A percentile compares a stretch with the other conserved stretches of the same genome.
phyloP scores from a whole-genome alignment of 2,113 vertebrate genomes.

The Cavia aperea region DNA sequence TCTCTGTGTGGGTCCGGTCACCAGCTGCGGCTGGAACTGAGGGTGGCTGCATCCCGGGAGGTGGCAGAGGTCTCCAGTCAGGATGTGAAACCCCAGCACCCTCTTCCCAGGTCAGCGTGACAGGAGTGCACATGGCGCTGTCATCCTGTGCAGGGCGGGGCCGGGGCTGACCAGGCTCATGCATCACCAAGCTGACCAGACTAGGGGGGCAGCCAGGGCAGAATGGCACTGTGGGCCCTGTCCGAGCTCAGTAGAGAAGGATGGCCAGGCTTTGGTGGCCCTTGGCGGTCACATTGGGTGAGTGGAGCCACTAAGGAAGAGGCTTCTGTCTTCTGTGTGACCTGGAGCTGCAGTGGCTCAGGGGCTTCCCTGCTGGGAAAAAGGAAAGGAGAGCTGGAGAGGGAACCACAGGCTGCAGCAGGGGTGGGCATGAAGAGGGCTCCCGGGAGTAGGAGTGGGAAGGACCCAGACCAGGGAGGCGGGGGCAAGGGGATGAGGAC shows the following conservation, averaged over 20 bases:
- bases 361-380: neutral
- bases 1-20: neutral
- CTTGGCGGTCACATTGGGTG: neutral
- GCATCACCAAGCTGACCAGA: neutral
- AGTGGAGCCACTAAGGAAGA: neutral
- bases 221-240: neutral
- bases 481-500: neutral
- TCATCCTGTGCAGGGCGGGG: neutral
- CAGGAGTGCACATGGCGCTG: neutral
- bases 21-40: neutral
- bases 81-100: neutral
- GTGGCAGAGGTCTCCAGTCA: neutral
- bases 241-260: neutral
- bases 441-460: neutral
- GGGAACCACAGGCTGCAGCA: neutral
- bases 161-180: neutral
- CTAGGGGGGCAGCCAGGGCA: neutral
- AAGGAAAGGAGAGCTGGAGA: neutral
- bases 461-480: neutral
- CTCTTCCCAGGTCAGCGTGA: neutral
- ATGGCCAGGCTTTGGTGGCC: neutral
- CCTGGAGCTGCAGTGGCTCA: neutral
- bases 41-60: neutral
- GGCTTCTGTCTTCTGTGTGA: neutral
- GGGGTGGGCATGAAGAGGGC: neutral